Percentiles rank a stretch among this genome's conserved stretches.
Conservation (phyloP, 2,113 vertebrate species). For the Grus americana region DNA sequence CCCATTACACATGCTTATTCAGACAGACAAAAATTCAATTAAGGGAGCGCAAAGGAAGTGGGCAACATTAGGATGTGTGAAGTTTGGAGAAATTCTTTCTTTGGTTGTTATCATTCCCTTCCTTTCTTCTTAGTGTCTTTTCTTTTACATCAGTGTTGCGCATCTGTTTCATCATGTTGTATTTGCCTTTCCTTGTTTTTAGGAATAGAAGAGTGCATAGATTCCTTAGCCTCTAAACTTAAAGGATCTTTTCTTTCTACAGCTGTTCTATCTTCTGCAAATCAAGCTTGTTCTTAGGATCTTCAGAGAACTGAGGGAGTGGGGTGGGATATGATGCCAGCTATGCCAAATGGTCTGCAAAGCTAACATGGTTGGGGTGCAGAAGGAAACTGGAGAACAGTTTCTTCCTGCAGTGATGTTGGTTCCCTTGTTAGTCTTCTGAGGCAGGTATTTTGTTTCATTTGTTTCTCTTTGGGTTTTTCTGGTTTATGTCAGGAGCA, state of each 20-base stretch:
- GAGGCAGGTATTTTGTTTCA: background rate
- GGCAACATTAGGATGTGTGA: background rate
- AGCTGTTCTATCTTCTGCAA: background rate
- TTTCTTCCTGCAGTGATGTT: background rate
- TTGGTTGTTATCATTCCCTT: background rate
- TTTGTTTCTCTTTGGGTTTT: background rate
- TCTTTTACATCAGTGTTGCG: background rate
- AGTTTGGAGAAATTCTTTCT: background rate
- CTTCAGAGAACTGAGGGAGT: background rate
- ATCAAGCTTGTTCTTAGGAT: background rate
- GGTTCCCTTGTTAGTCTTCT: background rate
- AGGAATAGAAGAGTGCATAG: background rate
- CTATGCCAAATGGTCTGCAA: background rate
- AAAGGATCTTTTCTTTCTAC: background rate
- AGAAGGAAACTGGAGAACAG: background rate
- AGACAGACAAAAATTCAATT: background rate
- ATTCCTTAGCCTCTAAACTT: background rate
- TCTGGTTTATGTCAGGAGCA: background rate
- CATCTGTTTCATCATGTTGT: background rate
- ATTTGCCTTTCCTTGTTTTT: background rate
- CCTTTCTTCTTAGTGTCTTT: background rate
- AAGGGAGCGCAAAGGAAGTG: background rate
- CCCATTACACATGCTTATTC: slow-evolving; percentile 32
- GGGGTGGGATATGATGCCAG: background rate
- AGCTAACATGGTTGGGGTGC: accelerated